phyloP scores from a whole-genome alignment of 1,140 invertebrate species.

The Ceratoteleas bidentatus region DNA sequence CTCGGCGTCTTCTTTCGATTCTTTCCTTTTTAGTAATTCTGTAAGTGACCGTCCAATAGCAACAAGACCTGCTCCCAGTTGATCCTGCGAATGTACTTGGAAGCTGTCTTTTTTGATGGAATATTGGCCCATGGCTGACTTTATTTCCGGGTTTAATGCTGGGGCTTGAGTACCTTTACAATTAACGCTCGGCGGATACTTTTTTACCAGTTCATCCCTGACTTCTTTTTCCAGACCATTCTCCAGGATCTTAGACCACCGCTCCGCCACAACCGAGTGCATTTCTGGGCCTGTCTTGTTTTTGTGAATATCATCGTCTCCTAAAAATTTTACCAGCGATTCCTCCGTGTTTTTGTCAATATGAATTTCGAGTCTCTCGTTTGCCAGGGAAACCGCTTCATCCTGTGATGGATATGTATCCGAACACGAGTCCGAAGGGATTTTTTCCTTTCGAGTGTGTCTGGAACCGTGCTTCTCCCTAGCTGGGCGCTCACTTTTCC shows the following conservation, averaged over 20 bases:
- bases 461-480: no score
- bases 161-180: neutral
- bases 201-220: neutral
- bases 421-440: no score
- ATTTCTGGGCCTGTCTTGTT: neutral
- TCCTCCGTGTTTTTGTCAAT: no score
- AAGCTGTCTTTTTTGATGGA: neutral
- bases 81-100: neutral
- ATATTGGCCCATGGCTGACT: neutral
- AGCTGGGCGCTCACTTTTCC: no score
- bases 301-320: no score
- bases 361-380: no score
- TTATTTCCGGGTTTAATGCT: neutral
- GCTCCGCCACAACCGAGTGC: neutral
- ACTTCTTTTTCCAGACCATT: neutral
- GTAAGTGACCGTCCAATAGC: neutral
- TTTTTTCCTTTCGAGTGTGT: no score
- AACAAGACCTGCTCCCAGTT: neutral
- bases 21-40: neutral
- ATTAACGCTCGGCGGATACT: neutral
- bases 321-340: no score
- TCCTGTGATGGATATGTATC: no score
- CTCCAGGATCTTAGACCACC: neutral
- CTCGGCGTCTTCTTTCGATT: no score
- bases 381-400: no score